Evolutionary conservation across 2,113 vertebrate genomes (phyloP), one percentile per base, ranked within the genome.

Genomic region (Morone chrysops): DNA sequence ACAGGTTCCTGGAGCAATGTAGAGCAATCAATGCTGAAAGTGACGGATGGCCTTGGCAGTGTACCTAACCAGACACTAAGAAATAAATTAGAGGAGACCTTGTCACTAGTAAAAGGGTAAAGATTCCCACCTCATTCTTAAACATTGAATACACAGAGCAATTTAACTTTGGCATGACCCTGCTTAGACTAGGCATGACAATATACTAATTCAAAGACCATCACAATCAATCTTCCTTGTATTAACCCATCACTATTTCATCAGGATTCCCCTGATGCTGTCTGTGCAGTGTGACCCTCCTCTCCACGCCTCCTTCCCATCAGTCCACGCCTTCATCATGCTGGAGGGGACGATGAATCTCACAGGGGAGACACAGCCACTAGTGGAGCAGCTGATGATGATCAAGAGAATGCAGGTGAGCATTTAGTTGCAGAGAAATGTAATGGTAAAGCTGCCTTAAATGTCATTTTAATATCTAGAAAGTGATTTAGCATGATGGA

Each of bases 301-400:
- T 31, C 90, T 95, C 25, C 96, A 96, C 80, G 96, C 96, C 0
- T 96, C 96, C 66, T 99, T 99, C 92, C 98, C 98, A 25, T 99
- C 98, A 0, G 94, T 99, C 60, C 98, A 99, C 0, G 97, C 98
- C 0, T 96, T 99, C 85, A 95, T 99, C 81, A 96, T 99, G 95
- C 94, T 99, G 57, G 98, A 99, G 83, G 98, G 98, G 1, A 99
- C 98, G 88, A 99, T 98, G 97, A 99, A 99, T 93, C 95, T 99
- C 88, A 99, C 98, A 0, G 97, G 98, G 8, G 98, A 99, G 86
- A 97, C 93, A 0, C 98, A 98, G 90, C 97, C 97, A 0, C 93
- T 99, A 68, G 97, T 99, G 80, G 98, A 99, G 85, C 98, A 99
- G 94, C 95, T 99, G 60, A 98, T 98, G 96, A 98, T 99, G 96